Evolutionary conservation across 2,888 invertebrate species (phyloP).

Genomic region (Miltochrista miniata): DNA sequence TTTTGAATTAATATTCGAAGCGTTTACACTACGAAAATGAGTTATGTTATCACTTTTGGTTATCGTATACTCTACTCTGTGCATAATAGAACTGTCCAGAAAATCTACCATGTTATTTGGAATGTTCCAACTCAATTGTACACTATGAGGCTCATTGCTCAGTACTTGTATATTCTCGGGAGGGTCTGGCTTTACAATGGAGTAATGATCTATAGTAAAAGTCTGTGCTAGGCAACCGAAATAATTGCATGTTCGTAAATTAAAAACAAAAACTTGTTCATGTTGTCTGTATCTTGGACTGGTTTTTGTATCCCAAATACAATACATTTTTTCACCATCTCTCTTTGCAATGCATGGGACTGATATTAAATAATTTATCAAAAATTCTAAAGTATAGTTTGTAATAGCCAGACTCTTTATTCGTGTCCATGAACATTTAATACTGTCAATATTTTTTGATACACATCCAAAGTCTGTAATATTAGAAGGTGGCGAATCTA

Average conservation of each 20-base stretch:
- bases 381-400: constrained; percentile 55
- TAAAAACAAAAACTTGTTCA: constrained; percentile 79
- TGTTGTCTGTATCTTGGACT: constrained; percentile 69
- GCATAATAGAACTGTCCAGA: constrained; percentile 60
- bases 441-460: too few species aligned
- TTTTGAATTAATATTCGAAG: constrained; percentile 39
- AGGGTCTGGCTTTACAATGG: constrained; percentile 67
- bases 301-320: constrained; percentile 58
- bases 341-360: constrained; percentile 44
- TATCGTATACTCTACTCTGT: constrained; percentile 76
- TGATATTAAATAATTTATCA: constrained; percentile 45
- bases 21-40: constrained; percentile 68
- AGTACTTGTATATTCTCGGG: constrained; percentile 55
- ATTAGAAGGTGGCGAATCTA: too few species aligned
- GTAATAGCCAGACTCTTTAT: constrained; percentile 69
- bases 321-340: constrained; percentile 43
- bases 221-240: constrained; percentile 82
- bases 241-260: constrained; percentile 83
- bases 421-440: constrained; percentile 86
- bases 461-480: too few species aligned
- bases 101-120: constrained; percentile 65
- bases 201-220: constrained; percentile 84
- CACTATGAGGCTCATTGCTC: constrained; percentile 61
- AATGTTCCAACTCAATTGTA: constrained; percentile 64
- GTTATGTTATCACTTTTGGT: constrained; percentile 72